Evolutionary conservation across 1,140 invertebrate genomes (phyloP), one percentile per base, ranked within the genome.

Genomic region (Nilaparvata lugens): DNA sequence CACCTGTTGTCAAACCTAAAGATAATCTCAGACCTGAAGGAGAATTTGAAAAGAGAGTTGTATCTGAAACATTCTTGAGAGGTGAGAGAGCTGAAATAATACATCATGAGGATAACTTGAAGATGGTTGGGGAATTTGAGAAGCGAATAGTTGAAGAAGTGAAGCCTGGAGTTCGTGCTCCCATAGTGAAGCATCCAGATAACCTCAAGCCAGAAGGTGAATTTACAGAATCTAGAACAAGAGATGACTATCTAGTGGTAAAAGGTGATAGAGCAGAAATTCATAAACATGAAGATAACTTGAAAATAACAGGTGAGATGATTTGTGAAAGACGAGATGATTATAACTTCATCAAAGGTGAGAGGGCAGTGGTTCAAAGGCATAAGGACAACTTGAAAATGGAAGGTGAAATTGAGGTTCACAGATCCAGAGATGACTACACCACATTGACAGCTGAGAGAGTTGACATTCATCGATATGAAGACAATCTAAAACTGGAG

Each of bases 271-370:
- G 82, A 61, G 75, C 76, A 0, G 79, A 83, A 62, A 76, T 84
- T 18, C 75, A 80, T 35, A 76, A 78, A 58, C 79, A 75, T 38
- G 77, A 78, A 62, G 84, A 81, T 71, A 78, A 80, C 64, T 66
- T 88, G 1, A 70, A 71, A 4, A 78, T 84, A 7, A 85, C 87
- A 69, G 85, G 86, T 11, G 80, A 84, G 65, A 85, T 86, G 68
- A 71, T 83, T 23, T 81, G 81, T 64, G 71, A 69, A 52, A 61
- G 71, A 54, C 63, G 69, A 14, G 72, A 75, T 62, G 75, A 76
- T 64, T 75, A 72, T 63, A 66, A 62, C 4, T 63, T 63, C 13
- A 67, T 56, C 18, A 67, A 43, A 13, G 76, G 78, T 0, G 83
- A 85, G 63, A 75, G 80, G 64, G 77, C 79, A 35, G 71, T 76